Base-by-base conservation (phyloP, 2,888 invertebrate species). In the Acanthosoma haemorrhoidale region DNA sequence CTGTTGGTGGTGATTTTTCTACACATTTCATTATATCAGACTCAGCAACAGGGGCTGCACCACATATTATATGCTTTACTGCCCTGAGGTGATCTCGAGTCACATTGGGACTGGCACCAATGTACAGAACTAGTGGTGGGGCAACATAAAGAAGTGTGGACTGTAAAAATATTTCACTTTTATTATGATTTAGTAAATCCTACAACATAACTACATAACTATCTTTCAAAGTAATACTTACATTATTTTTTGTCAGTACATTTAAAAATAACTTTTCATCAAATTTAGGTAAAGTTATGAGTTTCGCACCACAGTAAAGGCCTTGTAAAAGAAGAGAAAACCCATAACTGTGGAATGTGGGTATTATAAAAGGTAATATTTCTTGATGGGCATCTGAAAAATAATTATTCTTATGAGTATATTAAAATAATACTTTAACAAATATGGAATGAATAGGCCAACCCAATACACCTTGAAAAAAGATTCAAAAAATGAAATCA, bases 271-370 rank as follows among this genome's bases (percentile, higher is more conserved):
- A 77, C 4, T 86, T 85, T 0, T 90, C 87, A 8, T 89, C 88
- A 79, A 94, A 94, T 77, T 86, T 87, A 0, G 90, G 89, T 74
- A 91, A 82, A 0, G 88, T 85, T 1, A 90, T 82, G 2, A 88
- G 70, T 73, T 88, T 87, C 29, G 83, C 82, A 8, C 90, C 90
- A 67, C 84, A 77, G 66, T 79, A 78, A 3, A 89, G 78, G 29
- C 84, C 82, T 67, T 85, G 82, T 75, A 88, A 86, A 75, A 90
- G 80, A 41, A 89, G 84, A 75, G 88, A 87, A 78, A 89, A 86
- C 2, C 91, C 91, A 78, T 88, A 91, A 72, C 90, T 90, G 78
- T 91, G 91, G 80, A 88, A 91, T 79, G 89, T 89, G 2, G 91
- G 92, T 8, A 92, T 83, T 0, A 88, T 86, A 1, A 86, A 86